Evolutionary conservation across 2,113 vertebrate genomes (phyloP), one percentile per base, ranked within the genome.

Genomic region (Protobothrops flavoviridis): DNA sequence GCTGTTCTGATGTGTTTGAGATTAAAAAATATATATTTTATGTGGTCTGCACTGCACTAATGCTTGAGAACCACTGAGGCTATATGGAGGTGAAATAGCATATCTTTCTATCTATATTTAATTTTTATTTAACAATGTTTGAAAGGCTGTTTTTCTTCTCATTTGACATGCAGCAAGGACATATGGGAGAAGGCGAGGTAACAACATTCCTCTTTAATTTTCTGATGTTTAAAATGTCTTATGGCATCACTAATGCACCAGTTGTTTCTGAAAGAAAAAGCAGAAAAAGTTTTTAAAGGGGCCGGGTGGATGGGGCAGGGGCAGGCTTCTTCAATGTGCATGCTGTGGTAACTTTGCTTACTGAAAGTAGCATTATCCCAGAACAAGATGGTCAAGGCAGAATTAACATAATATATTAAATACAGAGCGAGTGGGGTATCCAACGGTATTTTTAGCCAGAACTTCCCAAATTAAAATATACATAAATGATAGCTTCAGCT

Each of bases 141-240:
- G 98, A 98, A 98, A 98, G 97, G 97, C 96, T 98, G 94, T 98
- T 98, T 98, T 98, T 97, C 98, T 98, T 98, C 98, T 98, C 98
- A 98, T 99, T 99, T 99, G 97, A 98, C 98, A 99, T 98, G 99
- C 99, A 99, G 99, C 99, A 96, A 99, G 99, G 98, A 99, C 98
- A 98, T 99, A 99, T 98, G 99, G 99, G 98, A 99, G 99, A 98
- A 98, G 99, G 98, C 98, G 99, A 99, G 99, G 99, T 99, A 99
- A 99, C 98, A 98, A 95, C 95, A 97, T 96, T 97, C 96, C 96
- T 98, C 97, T 98, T 97, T 98, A 97, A 98, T 96, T 97, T 98
- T 97, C 96, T 96, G 97, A 97, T 98, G 97, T 98, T 94, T 97
- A 96, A 96, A 96, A 95, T 98, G 97, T 98, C 96, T 97, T 95